Evolutionary conservation across 2,888 invertebrate genomes (phyloP), one percentile per base, ranked within the genome.

Genomic region (Caenorhabditis drosophilae): DNA sequence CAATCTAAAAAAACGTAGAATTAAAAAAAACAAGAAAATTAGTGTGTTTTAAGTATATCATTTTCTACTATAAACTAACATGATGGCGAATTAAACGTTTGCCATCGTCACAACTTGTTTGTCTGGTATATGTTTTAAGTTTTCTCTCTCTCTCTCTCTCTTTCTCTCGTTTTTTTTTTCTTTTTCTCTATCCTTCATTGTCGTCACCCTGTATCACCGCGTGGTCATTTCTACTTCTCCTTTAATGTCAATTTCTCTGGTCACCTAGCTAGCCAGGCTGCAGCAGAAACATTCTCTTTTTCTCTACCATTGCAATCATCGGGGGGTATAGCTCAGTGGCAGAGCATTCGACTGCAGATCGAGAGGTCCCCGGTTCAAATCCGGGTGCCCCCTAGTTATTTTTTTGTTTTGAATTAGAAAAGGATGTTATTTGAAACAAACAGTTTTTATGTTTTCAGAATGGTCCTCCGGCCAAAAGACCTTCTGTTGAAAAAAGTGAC

Each of bases 321-420:
- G 22, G 73, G 73, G 73, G 74, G 74, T 71, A 75, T 78, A 78
- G 78, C 77, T 78, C 77, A 78, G 78, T 74, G 78, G 78, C 70
- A 77, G 77, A 78, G 78, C 78, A 78, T 77, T 78, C 78, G 78
- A 78, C 77, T 78, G 78, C 78, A 78, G 78, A 78, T 78, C 78
- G 78, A 78, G 77, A 78, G 78, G 78, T 78, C 78, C 70, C 73
- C 67, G 77, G 77, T 78, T 78, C 78, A 77, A 78, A 50, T 77
- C 76, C 77, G 73, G 67, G 67, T 75, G 75, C 75, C 72, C 71
- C 71, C 71, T 71, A 74, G n/a, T 58, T 51, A 46, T 46, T 64
- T 64, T 64, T 58, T 48, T n/a, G 7, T 36, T 7, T 12, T 27
- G 2, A 15, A 16, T 25, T 25, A n/a, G 15, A 7, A 36, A n/a